A percentile compares a stretch with the other conserved stretches of the same genome.
These are phyloP conservation scores for Danionella dracula DNA, from an alignment of 2,797 vertebrate species.

Conservation along the genomic window DNA sequence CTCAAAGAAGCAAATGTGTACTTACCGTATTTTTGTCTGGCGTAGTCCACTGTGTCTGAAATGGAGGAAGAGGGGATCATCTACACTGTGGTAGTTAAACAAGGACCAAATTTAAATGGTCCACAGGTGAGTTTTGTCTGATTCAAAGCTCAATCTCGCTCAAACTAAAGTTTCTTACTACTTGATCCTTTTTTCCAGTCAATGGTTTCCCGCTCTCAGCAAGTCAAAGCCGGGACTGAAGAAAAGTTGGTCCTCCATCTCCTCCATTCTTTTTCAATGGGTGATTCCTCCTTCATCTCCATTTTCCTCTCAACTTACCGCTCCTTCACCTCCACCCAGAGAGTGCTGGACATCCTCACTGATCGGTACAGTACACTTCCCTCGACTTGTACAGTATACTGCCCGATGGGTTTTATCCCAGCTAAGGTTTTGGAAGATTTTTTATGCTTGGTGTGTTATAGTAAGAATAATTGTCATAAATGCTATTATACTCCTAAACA, in stretches of 20 bases:
- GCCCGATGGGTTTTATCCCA: too few relatives aligned
- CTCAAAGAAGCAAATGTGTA: too few relatives aligned
- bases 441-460: too few relatives aligned
- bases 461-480: background rate
- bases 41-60: slow-evolving; percentile 70
- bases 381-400: too few relatives aligned
- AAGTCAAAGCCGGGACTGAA: slow-evolving; percentile 78
- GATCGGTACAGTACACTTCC: slow-evolving; percentile 70
- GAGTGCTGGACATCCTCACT: slow-evolving; percentile 74
- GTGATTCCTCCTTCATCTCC: slow-evolving; percentile 75
- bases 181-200: slow-evolving; percentile 39
- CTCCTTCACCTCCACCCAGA: slow-evolving; percentile 73
- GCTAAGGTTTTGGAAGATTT: too few relatives aligned
- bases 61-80: slow-evolving; percentile 77
- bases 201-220: slow-evolving; percentile 54
- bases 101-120: slow-evolving; percentile 46
- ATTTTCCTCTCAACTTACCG: slow-evolving; percentile 85
- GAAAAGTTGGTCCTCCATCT: slow-evolving; percentile 81
- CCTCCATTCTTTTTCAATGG: slow-evolving; percentile 73
- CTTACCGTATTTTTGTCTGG: background rate
- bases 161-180: background rate
- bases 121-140: slow-evolving; percentile 40
- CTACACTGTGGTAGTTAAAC: slow-evolving; percentile 76
- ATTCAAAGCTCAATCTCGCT: background rate
- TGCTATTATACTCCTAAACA: too few relatives aligned